phyloP scores from a whole-genome alignment of 2,113 vertebrate species.

The Leiothrix lutea region DNA sequence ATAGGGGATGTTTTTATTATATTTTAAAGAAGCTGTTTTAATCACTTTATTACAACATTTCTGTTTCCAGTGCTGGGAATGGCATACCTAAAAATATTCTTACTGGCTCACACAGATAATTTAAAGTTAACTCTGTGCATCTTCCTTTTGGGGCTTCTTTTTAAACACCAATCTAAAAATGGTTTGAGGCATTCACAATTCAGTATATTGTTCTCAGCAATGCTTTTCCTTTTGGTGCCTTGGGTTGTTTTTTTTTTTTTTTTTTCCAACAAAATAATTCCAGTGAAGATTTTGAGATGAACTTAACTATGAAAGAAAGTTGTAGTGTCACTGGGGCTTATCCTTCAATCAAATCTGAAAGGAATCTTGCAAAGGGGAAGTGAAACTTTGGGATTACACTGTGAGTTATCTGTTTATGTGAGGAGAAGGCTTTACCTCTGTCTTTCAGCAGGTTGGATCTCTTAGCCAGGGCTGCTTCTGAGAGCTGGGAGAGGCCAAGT shows the following conservation, averaged over 20 bases:
- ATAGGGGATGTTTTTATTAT: neutral
- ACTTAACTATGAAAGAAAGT: neutral
- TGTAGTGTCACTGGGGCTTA: neutral
- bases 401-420: accelerated
- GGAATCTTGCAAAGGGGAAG: neutral
- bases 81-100: conserved; percentile 26
- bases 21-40: neutral
- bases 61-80: neutral
- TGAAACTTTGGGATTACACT: neutral
- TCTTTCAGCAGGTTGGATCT: neutral
- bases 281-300: neutral
- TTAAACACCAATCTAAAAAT: neutral
- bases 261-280: neutral
- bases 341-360: neutral
- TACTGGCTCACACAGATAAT: neutral
- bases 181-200: neutral
- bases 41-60: neutral
- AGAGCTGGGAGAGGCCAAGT: neutral
- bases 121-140: neutral
- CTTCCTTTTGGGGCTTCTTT: neutral
- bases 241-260: neutral
- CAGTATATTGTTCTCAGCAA: neutral
- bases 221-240: neutral
- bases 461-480: neutral
- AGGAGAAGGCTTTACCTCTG: neutral